phyloP scores from a whole-genome alignment of 2,888 invertebrate genomes.

The Cephus runcator region DNA sequence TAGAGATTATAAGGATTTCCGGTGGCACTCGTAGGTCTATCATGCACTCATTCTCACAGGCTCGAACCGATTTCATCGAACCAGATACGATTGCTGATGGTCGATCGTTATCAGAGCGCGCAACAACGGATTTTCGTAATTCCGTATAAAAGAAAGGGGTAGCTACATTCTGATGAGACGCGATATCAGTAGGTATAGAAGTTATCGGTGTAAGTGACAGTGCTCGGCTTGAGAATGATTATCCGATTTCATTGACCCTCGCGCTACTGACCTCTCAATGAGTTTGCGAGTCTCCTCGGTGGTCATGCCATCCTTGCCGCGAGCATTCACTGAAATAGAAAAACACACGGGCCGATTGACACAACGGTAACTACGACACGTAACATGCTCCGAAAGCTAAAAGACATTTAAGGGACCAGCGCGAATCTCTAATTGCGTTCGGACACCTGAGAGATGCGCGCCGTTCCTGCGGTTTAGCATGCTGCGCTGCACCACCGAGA shows the following conservation, averaged over 20 bases:
- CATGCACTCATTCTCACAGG: constrained; percentile 57
- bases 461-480: constrained; percentile 10
- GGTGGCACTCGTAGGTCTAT: constrained; percentile 67
- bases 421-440: constrained; percentile 14
- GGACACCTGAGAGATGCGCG: constrained; percentile 11
- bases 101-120: too few species aligned
- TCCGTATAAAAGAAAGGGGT: too few species aligned
- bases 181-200: too few species aligned
- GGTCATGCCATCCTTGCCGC: constrained; percentile 90
- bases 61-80: neutral
- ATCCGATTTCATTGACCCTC: constrained; percentile 31
- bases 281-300: constrained; percentile 97
- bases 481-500: constrained; percentile 9
- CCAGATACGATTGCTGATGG: neutral
- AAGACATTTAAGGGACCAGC: constrained; percentile 2
- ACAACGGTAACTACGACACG: constrained; percentile 66
- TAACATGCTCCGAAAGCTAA: constrained; percentile 44
- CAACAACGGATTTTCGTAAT: too few species aligned
- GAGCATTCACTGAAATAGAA: constrained; percentile 74
- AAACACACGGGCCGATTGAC: constrained; percentile 68
- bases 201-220: too few species aligned
- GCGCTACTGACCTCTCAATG: constrained; percentile 90
- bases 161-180: too few species aligned
- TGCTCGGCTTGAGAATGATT: too few species aligned
- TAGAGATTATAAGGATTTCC: constrained; percentile 26